Evolutionary conservation across 2,888 invertebrate genomes (phyloP), one percentile per base, ranked within the genome.

Genomic region (Clitarchus hookeri): DNA sequence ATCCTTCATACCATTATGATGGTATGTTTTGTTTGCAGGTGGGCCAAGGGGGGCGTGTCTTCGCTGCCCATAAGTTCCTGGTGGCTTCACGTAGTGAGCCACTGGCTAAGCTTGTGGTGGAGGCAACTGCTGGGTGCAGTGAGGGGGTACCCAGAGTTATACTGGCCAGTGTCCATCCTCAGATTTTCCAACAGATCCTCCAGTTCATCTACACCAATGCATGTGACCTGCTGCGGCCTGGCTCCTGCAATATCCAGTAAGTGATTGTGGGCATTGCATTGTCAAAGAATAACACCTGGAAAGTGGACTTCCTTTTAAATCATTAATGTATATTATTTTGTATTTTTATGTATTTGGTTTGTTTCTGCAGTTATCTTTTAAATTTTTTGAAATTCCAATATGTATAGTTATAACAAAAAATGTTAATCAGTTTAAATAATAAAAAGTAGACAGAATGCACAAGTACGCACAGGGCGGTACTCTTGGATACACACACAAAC

Each of bases 21-120:
- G 48, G 48, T 13, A 48, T 2, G 3, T 48, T 48, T 11, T 48
- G 48, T 82, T 19, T 82, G 82, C 16, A 82, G 82, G 27, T 27
- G 12, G 82, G 82, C 23, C 27, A 12, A 82, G 44, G 36, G 6
- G 1, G 27, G 27, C 26, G 82, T 27, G 23, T 44, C 4, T 96
- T 94, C 91, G 94, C 95, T 0, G 96, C 95, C 0, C 97, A 97
- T 91, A 94, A 94, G 88, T 96, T 94, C 90, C 94, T 97, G 85
- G 90, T 97, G 0, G 94, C 94, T 0, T 93, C 93, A 0, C 93
- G 93, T 88, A 95, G 95, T 87, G 93, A 94, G 12, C 93, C 93
- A 27, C 92, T 97, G 12, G 93, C 93, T 88, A 93, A 94, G 87
- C 89, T 94, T 3, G 93, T 95, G 87, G 90, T 91, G 86, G 91